Evolutionary conservation across 2,888 invertebrate genomes (phyloP), one percentile per base, ranked within the genome.

Genomic region (Ecdyonurus torrentis): DNA sequence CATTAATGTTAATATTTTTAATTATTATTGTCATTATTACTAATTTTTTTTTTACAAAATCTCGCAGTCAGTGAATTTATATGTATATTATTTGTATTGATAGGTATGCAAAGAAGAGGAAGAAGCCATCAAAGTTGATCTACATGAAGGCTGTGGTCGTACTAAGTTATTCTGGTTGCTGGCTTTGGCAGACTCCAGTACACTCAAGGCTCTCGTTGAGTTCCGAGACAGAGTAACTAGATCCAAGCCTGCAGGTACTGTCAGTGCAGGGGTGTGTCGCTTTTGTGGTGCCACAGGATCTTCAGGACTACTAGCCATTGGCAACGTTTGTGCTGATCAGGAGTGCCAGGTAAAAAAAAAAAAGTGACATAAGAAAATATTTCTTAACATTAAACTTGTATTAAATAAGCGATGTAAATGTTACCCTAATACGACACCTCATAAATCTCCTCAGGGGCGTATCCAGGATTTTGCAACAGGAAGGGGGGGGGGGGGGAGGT

Each of bases 71-170:
- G 19, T 64, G 24, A 23, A 52, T 50, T 64, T 62, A 20, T 19
- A n/a, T 7, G 22, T 18, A n/a, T n/a, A n/a, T n/a, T n/a, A n/a
- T n/a, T n/a, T n/a, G n/a, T n/a, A n/a, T n/a, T n/a, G n/a, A n/a
- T n/a, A 87, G 85, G 89, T 92, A 22, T 95, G 95, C 76, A 95
- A 95, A 74, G 95, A 95, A 72, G 95, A 96, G 71, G 94, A 96
- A 72, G 93, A 94, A 73, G 91, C 95, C 0, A 94, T 97, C 65
- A 88, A 92, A 66, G 92, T 98, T 2, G 96, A 98, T 75, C 81
- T 97, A n/a, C 97, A 98, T 75, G 97, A 95, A 75, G 79, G 81
- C 2, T 97, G 97, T 73, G 97, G 97, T 0, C 82, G 98, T 52
- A 94, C 93, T 1, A 96, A 97, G 75, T 78, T 98, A 2, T 95